These are phyloP conservation scores for Temnothorax rugatulus DNA, from an alignment of 2,888 invertebrate genomes.

Conservation along the genomic window DNA sequence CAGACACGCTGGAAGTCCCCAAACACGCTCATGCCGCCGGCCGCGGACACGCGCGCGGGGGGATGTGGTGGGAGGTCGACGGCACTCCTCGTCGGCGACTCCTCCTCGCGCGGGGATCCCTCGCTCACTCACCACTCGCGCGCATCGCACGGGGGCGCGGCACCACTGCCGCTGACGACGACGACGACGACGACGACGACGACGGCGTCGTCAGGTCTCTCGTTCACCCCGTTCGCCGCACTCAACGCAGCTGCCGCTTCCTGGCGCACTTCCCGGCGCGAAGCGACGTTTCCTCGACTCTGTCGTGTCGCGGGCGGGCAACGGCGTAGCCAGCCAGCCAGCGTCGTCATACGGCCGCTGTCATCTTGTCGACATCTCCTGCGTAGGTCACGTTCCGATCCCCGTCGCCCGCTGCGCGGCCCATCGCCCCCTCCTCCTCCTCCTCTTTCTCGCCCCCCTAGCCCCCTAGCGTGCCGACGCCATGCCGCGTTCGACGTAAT, in stretches of 20 bases:
- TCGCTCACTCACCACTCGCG: slow-evolving; percentile 55
- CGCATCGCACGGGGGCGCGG: slow-evolving; percentile 70
- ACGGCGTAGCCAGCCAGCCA: slow-evolving; percentile 66
- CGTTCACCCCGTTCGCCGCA: slow-evolving; percentile 23
- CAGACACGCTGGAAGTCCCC: slow-evolving; percentile 97
- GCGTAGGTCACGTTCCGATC: slow-evolving; percentile 75
- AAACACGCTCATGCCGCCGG: slow-evolving; percentile 91
- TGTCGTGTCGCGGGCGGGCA: slow-evolving; percentile 34
- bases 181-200: slow-evolving; percentile 27
- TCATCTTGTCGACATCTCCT: slow-evolving; percentile 82
- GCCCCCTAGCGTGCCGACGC: slow-evolving; percentile 69
- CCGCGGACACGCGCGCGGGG: slow-evolving; percentile 18
- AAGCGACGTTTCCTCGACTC: slow-evolving; percentile 29
- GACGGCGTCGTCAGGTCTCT: neutral
- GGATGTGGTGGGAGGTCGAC: neutral
- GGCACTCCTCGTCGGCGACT: slow-evolving; percentile 38
- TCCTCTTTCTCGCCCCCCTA: neutral
- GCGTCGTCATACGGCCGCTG: slow-evolving; percentile 77
- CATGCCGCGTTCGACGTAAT: slow-evolving; percentile 61
- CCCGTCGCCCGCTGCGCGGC: slow-evolving; percentile 53
- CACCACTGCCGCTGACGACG: slow-evolving; percentile 69
- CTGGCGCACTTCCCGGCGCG: slow-evolving; percentile 50
- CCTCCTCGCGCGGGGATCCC: neutral
- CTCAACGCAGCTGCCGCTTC: slow-evolving; percentile 57
- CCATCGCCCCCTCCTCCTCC: neutral